A percentile compares a stretch with the other conserved stretches of the same genome.
Conservation (phyloP, 2,888 invertebrate species). For the Sinelater perroti region DNA sequence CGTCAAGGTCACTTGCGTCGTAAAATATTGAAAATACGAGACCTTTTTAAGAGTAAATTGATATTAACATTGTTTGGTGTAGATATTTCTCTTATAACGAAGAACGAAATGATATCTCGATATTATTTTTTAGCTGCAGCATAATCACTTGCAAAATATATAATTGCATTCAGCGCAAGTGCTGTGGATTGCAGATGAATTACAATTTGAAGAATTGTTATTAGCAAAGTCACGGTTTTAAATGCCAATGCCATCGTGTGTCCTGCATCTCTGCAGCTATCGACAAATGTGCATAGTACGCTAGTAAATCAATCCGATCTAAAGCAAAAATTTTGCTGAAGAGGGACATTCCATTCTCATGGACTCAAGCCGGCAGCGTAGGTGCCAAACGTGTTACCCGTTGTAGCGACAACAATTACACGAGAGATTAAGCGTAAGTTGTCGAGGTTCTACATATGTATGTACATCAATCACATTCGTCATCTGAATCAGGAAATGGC, state of each 20-base stretch:
- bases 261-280: slow-evolving; percentile 31
- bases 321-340: neutral
- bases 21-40: slow-evolving; percentile 1
- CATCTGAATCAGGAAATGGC: neutral
- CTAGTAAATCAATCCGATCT: slow-evolving; percentile 7
- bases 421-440: neutral
- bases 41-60: neutral
- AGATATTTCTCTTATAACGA: too few relatives aligned
- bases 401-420: neutral
- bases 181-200: slow-evolving; percentile 16
- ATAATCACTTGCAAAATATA: too few relatives aligned
- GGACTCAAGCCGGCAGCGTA: slow-evolving; percentile 1
- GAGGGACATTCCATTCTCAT: slow-evolving; percentile 10
- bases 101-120: too few relatives aligned
- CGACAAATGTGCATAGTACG: slow-evolving; percentile 7
- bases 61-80: neutral
- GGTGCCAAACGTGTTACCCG: neutral
- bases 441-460: too few relatives aligned
- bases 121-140: too few relatives aligned
- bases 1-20: slow-evolving; percentile 6
- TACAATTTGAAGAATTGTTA: slow-evolving; percentile 26
- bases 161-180: slow-evolving; percentile 22
- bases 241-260: slow-evolving; percentile 40
- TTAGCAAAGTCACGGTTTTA: slow-evolving; percentile 36
- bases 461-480: neutral